Percentiles rank a stretch among this genome's conserved stretches.
phyloP scores from a whole-genome alignment of 2,888 invertebrate genomes.

The Lasioglossum pauxillum region DNA sequence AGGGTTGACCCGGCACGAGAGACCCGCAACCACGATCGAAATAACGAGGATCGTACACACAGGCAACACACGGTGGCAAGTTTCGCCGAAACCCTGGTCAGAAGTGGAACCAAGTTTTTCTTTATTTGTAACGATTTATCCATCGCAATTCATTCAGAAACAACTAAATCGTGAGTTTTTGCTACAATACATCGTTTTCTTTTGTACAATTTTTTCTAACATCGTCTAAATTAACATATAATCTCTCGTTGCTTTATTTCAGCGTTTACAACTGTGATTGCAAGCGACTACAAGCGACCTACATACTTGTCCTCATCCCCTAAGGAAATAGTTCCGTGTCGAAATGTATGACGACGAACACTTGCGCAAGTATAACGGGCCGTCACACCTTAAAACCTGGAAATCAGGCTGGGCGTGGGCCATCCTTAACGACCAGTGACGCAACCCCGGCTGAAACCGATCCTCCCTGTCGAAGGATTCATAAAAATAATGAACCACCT shows the following conservation, averaged over 20 bases:
- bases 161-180: neutral
- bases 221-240: neutral
- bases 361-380: constrained; percentile 39
- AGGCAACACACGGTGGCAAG: constrained; percentile 15
- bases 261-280: neutral
- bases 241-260: neutral
- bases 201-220: neutral
- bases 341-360: constrained; percentile 35
- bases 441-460: constrained; percentile 50
- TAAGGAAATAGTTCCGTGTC: neutral
- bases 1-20: constrained; percentile 62
- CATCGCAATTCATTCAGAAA: neutral
- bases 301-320: neutral
- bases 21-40: constrained; percentile 61
- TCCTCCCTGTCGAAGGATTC: constrained; percentile 47
- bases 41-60: constrained; percentile 57
- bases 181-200: neutral
- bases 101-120: neutral
- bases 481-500: constrained; percentile 45
- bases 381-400: constrained; percentile 76
- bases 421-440: constrained; percentile 55
- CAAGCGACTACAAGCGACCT: neutral
- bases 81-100: neutral
- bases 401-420: constrained; percentile 72
- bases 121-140: neutral